phyloP scores from a whole-genome alignment of 2,797 vertebrate species.

The Anabas testudineus region DNA sequence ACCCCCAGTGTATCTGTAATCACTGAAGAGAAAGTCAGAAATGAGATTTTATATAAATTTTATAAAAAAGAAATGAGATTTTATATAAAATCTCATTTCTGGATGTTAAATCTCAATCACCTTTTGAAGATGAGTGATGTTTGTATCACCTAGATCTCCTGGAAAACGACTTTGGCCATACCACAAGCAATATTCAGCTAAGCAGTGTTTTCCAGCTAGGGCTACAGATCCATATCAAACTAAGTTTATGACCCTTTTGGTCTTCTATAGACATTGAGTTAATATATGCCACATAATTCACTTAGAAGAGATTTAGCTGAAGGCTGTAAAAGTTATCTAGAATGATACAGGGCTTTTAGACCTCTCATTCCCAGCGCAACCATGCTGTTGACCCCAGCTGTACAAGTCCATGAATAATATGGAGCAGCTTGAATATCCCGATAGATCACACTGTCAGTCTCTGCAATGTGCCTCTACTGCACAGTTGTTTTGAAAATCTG shows the following conservation, averaged over 20 bases:
- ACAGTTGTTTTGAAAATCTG: conserved; percentile 50
- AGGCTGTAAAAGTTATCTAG: conserved; percentile 48
- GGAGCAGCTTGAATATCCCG: conserved; percentile 40
- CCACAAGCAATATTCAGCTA: conserved; percentile 17
- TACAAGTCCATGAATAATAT: conserved; percentile 56
- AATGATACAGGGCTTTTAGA: conserved; percentile 44
- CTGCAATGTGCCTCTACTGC: conserved; percentile 31
- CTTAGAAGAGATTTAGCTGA: conserved; percentile 35
- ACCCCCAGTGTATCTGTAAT: not conserved
- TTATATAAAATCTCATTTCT: not conserved
- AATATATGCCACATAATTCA: conserved; percentile 57
- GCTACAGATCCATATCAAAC: conserved; percentile 30
- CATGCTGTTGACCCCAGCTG: conserved; percentile 60
- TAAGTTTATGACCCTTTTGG: conserved; percentile 50
- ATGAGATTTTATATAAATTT: too few species aligned
- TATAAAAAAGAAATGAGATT: not conserved
- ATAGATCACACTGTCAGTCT: conserved; percentile 57
- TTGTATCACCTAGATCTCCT: too few species aligned
- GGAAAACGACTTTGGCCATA: not conserved
- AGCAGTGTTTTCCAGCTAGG: conserved; percentile 17
- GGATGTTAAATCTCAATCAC: not conserved
- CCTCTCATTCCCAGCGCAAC: conserved; percentile 46
- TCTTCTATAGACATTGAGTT: conserved; percentile 36
- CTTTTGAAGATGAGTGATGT: not conserved
- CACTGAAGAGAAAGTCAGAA: not conserved